phyloP scores from a whole-genome alignment of 2,888 invertebrate species.

The Lamproptera curius region DNA sequence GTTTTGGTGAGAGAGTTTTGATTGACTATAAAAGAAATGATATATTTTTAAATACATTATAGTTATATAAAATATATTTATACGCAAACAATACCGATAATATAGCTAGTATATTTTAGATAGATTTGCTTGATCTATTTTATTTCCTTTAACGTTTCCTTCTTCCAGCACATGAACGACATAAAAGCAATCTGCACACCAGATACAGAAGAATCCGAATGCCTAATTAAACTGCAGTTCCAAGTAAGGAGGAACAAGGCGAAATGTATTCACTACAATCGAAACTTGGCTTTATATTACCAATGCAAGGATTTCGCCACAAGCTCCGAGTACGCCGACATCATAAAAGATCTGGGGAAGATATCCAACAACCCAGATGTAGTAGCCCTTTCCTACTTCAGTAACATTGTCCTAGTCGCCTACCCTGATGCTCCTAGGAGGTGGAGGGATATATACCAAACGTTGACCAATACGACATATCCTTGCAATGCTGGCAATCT shows the following conservation, averaged over 20 bases:
- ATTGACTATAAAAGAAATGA: too few relatives aligned
- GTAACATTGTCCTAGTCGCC: not conserved
- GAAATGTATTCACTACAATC: not conserved
- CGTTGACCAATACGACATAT: not conserved
- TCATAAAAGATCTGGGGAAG: not conserved
- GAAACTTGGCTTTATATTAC: not conserved
- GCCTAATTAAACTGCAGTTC: not conserved
- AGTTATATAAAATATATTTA: too few relatives aligned
- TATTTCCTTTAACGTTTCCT: too few relatives aligned
- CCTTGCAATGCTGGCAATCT: not conserved
- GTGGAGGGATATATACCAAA: not conserved
- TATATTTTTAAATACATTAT: too few relatives aligned
- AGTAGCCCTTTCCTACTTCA: not conserved
- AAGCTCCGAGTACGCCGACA: not conserved
- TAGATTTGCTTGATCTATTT: too few relatives aligned
- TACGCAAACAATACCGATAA: too few relatives aligned
- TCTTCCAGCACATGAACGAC: constrained; percentile 7
- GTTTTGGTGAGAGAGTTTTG: too few relatives aligned
- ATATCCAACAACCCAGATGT: not conserved
- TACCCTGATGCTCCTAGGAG: not conserved
- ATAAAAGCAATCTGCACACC: constrained; percentile 3
- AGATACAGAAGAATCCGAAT: not conserved
- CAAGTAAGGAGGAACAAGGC: not conserved
- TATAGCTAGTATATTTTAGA: too few relatives aligned
- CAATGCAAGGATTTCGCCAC: not conserved